phyloP scores from a whole-genome alignment of 2,888 invertebrate genomes.

The Volucella inanis region DNA sequence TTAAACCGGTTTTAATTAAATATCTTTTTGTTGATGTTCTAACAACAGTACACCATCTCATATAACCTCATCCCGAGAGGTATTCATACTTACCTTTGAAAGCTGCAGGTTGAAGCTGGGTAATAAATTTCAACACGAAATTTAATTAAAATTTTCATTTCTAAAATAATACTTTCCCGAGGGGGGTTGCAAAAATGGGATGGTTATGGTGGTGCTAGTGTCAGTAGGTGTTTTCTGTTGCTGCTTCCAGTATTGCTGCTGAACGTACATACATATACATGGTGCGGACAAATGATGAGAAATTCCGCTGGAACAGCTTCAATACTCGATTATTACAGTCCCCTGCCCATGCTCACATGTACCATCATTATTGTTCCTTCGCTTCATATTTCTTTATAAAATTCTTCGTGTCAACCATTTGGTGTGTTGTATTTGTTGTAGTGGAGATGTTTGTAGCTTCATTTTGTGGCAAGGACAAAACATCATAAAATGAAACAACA shows the following conservation, averaged over 20 bases:
- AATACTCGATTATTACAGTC: conserved; percentile 71
- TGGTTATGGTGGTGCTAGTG: not conserved
- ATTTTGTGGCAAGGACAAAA: conserved; percentile 59
- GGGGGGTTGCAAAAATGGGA: not conserved
- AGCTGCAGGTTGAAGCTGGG: conserved; percentile 65
- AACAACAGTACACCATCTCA: conserved; percentile 62
- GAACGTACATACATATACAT: not conserved
- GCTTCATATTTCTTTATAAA: conserved; percentile 70
- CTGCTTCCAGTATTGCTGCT: conserved; percentile 17
- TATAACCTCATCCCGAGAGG: conserved; percentile 63
- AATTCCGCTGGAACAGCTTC: conserved; percentile 67
- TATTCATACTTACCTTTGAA: conserved; percentile 35
- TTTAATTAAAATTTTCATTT: conserved; percentile 74
- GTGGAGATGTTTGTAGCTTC: conserved; percentile 20
- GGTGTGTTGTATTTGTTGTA: not conserved
- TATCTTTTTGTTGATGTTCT: conserved; percentile 58
- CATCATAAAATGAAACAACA: conserved; percentile 58
- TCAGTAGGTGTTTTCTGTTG: conserved; percentile 11
- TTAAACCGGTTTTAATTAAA: conserved; percentile 70
- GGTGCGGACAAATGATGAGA: conserved; percentile 45
- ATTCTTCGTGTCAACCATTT: conserved; percentile 66
- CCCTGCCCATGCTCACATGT: conserved; percentile 64
- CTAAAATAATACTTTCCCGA: conserved; percentile 65
- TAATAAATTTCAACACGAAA: conserved; percentile 74
- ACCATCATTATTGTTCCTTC: conserved; percentile 52